Base-by-base conservation (phyloP, 2,113 vertebrate genomes). In the Peromyscus leucopus region DNA sequence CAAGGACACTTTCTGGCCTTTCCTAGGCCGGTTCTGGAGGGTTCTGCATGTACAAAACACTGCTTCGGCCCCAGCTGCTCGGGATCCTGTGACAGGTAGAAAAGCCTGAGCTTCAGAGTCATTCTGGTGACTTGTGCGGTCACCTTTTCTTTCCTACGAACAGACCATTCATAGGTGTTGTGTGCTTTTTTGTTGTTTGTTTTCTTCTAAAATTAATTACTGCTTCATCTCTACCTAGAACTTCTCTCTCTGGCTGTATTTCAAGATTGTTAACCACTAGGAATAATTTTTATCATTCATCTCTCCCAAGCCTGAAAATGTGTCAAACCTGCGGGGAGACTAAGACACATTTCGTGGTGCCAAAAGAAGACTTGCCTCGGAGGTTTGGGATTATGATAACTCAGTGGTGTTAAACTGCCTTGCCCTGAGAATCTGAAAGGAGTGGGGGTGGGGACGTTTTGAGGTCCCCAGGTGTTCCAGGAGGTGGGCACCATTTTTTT, bases 381-480 rank as follows among this genome's bases (percentile, higher is more conserved):
- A 94, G 71, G 16, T 26, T 55, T 69, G 63, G 31, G 65, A 91
- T 85, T 39, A 39, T 36, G 63, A 39, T 33, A 67, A 89, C 46
- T 51, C 10, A 1, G 7, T 46, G 65, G 33, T 24, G 24, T 61
- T 84, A 63, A 75, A 12, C 86, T 42, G 9, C 85, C 93, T 93
- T 82, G 69, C 79, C 74, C 85, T 2, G 67, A 83, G 95, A 39
- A 1, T 12, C 85, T 84, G 5, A 69, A 22, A 42, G 46, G 48
- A 26, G 0, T 51, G 65, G 82, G 39, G 59, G 31, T 12, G 4
- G 89, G 75, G 33, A 67, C 5, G 24, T 63, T 87, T 36, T 6
- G 55, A 75, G 89, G 83, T 83, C 65, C 84, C 80, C 91, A 95
- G 90, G 94, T 96, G 79, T 91, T 76, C 84, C 46, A 31, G 19